Percentiles rank a stretch among this genome's conserved stretches.
Evolutionary conservation across 1,140 invertebrate species (phyloP).

Genomic region (Colletes latitarsis): DNA sequence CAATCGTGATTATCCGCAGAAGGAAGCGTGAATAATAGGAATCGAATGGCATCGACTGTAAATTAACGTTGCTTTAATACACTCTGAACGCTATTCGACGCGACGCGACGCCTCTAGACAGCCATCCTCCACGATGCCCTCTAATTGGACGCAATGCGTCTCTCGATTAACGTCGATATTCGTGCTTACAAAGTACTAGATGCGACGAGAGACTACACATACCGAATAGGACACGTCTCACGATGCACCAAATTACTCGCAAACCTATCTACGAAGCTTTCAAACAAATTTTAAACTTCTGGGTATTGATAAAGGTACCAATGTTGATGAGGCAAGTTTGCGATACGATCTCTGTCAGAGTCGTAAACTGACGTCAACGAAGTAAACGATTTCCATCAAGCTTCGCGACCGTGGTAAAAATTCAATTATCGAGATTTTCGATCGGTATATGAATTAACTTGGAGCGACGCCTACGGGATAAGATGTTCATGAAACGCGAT

Average conservation of each 20-base stretch:
- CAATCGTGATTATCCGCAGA: neutral
- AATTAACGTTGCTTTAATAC: constrained; percentile 20
- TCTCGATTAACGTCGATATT: neutral
- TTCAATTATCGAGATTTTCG: too few species aligned
- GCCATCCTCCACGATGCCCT: neutral
- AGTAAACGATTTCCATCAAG: too few species aligned
- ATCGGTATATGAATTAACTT: neutral
- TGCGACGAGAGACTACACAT: too few species aligned
- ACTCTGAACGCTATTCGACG: neutral
- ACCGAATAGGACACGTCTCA: too few species aligned
- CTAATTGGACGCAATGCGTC: neutral
- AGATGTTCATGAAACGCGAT: neutral
- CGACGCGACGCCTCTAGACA: neutral
- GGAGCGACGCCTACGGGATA: neutral
- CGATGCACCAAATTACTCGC: too few species aligned
- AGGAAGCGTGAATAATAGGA: constrained; percentile 16
- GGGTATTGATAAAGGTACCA: too few species aligned
- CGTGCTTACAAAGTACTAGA: neutral
- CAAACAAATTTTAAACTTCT: too few species aligned
- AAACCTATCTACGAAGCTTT: too few species aligned
- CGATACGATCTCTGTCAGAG: too few species aligned
- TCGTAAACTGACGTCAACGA: too few species aligned
- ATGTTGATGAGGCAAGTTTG: too few species aligned
- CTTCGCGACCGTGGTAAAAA: too few species aligned
- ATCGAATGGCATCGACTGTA: constrained; percentile 5